Conservation (phyloP, 2,888 invertebrate genomes). For the Hypomecis atomaria region DNA sequence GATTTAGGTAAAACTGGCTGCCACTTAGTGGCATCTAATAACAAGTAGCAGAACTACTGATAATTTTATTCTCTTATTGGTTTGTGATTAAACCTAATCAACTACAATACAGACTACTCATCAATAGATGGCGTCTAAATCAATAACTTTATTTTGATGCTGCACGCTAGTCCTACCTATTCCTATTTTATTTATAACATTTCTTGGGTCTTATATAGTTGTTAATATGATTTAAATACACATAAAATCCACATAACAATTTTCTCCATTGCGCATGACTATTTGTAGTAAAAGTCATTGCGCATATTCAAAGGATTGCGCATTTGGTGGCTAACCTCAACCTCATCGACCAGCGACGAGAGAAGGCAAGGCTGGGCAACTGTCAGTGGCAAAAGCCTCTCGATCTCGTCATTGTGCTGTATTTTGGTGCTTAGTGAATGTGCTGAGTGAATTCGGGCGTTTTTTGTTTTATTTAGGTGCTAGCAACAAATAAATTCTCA, state of each 20-base stretch:
- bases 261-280: slow-evolving; percentile 71
- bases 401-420: slow-evolving; percentile 69
- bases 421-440: slow-evolving; percentile 79
- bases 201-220: too few species aligned
- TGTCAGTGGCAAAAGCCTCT: slow-evolving; percentile 71
- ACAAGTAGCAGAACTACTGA: too few species aligned
- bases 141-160: too few species aligned
- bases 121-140: too few species aligned
- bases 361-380: slow-evolving; percentile 43
- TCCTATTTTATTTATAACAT: too few species aligned
- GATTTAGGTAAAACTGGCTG: too few species aligned
- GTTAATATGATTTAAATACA: too few species aligned
- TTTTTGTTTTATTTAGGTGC: slow-evolving; percentile 66
- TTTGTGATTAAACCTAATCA: too few species aligned
- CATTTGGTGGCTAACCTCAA: slow-evolving; percentile 78
- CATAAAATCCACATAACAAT: background rate
- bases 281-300: slow-evolving; percentile 70
- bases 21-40: too few species aligned
- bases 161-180: too few species aligned
- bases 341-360: slow-evolving; percentile 76
- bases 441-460: slow-evolving; percentile 69
- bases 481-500: slow-evolving; percentile 64
- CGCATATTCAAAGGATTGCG: slow-evolving; percentile 84
- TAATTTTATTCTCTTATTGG: too few species aligned
- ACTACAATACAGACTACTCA: too few species aligned